phyloP scores from a whole-genome alignment of 1,140 invertebrate genomes.

The Coelopa frigida region DNA sequence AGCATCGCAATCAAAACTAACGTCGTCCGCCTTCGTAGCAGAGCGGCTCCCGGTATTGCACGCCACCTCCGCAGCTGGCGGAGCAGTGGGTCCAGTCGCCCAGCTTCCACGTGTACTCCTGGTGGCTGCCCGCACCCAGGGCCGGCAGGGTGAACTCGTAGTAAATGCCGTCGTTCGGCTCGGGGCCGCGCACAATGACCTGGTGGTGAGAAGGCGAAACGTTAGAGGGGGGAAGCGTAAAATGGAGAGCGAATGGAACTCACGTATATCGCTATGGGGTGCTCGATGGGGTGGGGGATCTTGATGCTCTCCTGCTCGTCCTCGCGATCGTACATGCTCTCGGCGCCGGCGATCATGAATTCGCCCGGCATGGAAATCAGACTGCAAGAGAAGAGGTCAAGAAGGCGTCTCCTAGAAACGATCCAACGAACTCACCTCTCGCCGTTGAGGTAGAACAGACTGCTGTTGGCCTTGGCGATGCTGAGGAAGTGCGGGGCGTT shows the following conservation, averaged over 20 bases:
- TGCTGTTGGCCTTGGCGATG: conserved; percentile 60
- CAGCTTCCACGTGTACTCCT: conserved; percentile 67
- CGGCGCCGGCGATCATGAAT: conserved; percentile 74
- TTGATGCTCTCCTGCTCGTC: conserved; percentile 74
- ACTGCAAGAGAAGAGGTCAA: no score
- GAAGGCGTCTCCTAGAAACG: not conserved
- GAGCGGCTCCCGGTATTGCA: conserved; percentile 58
- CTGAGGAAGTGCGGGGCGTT: conserved; percentile 78
- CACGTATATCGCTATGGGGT: conserved; percentile 77
- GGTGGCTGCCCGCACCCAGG: conserved; percentile 48
- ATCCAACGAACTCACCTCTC: no score
- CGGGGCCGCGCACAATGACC: conserved; percentile 71
- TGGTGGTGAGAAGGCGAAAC: conserved; percentile 43
- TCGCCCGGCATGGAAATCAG: conserved; percentile 72
- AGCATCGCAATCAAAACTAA: conserved; percentile 12
- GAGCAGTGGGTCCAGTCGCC: conserved; percentile 66
- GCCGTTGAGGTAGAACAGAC: conserved; percentile 74
- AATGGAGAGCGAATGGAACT: conserved; percentile 21
- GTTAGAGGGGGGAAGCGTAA: not conserved
- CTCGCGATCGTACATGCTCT: conserved; percentile 72
- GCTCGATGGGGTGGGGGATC: conserved; percentile 74
- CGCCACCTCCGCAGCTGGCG: conserved; percentile 77
- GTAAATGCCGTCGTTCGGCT: conserved; percentile 68
- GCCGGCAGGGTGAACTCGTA: conserved; percentile 79
- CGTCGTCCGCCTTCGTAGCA: conserved; percentile 60